Percentiles rank a stretch among this genome's conserved stretches.
These are phyloP conservation scores for Bombus confusus DNA, from an alignment of 1,140 invertebrate species.

Conservation along the genomic window DNA sequence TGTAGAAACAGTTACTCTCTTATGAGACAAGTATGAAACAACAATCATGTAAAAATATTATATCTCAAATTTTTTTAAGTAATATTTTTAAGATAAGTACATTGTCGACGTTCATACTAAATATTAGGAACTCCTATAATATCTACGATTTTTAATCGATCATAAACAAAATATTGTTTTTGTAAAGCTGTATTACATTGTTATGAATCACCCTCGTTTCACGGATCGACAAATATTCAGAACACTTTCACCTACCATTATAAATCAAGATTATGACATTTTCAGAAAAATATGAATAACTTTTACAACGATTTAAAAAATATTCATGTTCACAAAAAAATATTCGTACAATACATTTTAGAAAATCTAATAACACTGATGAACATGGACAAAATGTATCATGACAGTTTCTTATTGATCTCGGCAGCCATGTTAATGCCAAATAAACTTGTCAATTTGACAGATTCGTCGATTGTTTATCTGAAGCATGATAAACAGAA, in stretches of 20 bases:
- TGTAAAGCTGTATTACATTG: conserved; percentile 36
- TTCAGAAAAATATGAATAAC: conserved; percentile 14
- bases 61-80: conserved; percentile 3
- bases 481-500: background rate
- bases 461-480: background rate
- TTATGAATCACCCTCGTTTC: conserved; percentile 48
- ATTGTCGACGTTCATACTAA: conserved; percentile 7
- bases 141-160: conserved; percentile 10
- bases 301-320: background rate
- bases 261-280: conserved; percentile 30
- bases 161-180: conserved; percentile 19
- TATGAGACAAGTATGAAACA: conserved; percentile 3
- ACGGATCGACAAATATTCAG: conserved; percentile 53
- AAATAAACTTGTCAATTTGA: conserved; percentile 46
- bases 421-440: conserved; percentile 71
- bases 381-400: conserved; percentile 36
- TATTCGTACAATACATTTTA: conserved; percentile 1
- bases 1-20: conserved; percentile 19
- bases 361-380: conserved; percentile 27
- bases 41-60: conserved; percentile 41
- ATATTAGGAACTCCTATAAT: conserved; percentile 53
- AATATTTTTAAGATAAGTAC: conserved; percentile 20
- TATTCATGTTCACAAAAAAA: conserved; percentile 10
- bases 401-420: conserved; percentile 72
- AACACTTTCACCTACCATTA: conserved; percentile 65